A percentile compares a stretch with the other conserved stretches of the same genome.
Evolutionary conservation across 2,888 invertebrate species (phyloP).

Genomic region (Copidosoma aretas): DNA sequence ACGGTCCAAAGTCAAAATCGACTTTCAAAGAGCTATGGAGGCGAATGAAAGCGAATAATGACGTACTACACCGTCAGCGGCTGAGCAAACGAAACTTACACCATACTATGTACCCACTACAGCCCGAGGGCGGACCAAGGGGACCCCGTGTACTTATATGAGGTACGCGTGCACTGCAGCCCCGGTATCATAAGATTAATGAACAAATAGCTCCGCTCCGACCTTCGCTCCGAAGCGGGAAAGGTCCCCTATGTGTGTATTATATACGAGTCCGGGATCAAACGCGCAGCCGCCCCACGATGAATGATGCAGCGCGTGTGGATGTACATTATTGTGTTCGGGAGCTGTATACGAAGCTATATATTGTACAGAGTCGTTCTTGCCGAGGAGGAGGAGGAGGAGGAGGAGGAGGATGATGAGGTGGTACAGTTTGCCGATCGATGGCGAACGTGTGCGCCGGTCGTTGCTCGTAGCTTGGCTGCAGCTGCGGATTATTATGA

Average conservation of each 20-base stretch:
- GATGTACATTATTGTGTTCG: slow-evolving; percentile 43
- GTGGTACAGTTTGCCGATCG: too few relatives aligned
- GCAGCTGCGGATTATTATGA: too few relatives aligned
- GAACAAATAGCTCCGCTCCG: slow-evolving; percentile 53
- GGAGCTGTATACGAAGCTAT: slow-evolving; percentile 50
- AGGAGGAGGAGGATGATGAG: not conserved
- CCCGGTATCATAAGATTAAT: slow-evolving; percentile 58
- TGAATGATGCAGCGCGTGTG: slow-evolving; percentile 45
- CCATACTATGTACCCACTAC: too few relatives aligned
- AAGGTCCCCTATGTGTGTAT: slow-evolving; percentile 50
- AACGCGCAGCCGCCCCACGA: slow-evolving; percentile 50
- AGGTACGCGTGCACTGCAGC: not conserved
- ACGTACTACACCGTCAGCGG: not conserved
- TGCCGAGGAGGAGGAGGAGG: slow-evolving; percentile 20
- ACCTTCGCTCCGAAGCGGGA: not conserved
- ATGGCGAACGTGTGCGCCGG: too few relatives aligned
- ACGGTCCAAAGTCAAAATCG: not conserved
- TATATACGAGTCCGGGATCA: slow-evolving; percentile 35
- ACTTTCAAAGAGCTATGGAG: not conserved
- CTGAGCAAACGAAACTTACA: slow-evolving; percentile 16
- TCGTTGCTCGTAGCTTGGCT: too few relatives aligned
- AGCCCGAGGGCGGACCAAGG: too few relatives aligned
- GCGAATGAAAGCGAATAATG: not conserved
- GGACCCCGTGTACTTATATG: not conserved
- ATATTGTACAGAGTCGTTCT: slow-evolving; percentile 44